Evolutionary conservation across 2,888 invertebrate species (phyloP), one percentile per base, ranked within the genome.

Genomic region (Brachyopa scutellaris): DNA sequence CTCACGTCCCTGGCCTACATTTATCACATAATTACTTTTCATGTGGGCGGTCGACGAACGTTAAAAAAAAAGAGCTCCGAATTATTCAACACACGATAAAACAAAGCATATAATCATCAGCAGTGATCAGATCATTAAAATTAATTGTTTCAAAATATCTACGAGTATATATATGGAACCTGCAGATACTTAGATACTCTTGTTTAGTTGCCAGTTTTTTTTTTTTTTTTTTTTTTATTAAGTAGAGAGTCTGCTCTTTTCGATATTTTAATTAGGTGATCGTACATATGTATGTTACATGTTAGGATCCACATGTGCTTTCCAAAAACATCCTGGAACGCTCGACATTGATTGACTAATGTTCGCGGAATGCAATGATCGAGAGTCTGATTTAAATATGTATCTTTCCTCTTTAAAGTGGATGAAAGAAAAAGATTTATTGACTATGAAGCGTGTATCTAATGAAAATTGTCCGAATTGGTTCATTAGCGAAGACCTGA

Each of bases 41-140:
- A 70, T 70, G 80, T 80, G 69, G 80, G 76, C 74, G 80, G 80
- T 57, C 36, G 57, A 47, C 40, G 19, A 26, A 62, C 36, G 23
- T 29, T 45, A 26, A 49, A 19, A 61, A 55, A 49, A 66, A 33
- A 61, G 13, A 51, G 19, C 42, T 21, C 62, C 53, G 40, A 53
- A 55, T 62, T 42, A 45, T 61, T 42, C 13, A 33, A 36, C 33
- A 49, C 40, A 51, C 55, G 9, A 42, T 26, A 57, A 53, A 59
- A 47, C 64, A 53, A 55, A 53, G 9, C 49, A 45, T 38, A 64
- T 47, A 55, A 45, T 55, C 55, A 36, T 47, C 69, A 59, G 17
- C 47, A 36, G n/a, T 59, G 76, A 80, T 80, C 69, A 59, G 49
- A 70, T 69, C 74, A 51, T 72, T 70, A 59, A 80, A 64, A 69